Evolutionary conservation across 2,888 invertebrate species (phyloP).

Genomic region (Tenthredo scrophulariae): DNA sequence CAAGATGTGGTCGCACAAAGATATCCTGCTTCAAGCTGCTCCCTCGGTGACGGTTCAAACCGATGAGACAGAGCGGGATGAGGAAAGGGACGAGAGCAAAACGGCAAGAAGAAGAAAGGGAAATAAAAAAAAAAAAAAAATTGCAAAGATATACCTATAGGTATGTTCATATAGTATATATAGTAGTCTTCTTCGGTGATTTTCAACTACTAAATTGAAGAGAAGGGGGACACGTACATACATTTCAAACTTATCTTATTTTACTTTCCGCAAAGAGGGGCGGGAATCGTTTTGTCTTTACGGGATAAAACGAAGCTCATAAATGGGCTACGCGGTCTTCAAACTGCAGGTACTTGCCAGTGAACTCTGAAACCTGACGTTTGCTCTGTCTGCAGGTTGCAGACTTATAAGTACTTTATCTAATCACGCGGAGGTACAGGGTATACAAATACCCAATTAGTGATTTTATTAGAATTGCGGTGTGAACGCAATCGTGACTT

Average conservation of each 20-base stretch:
- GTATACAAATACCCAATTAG: background rate
- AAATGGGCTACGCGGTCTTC: conserved; percentile 76
- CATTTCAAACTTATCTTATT: conserved; percentile 39
- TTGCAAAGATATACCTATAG: background rate
- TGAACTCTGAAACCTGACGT: conserved; percentile 64
- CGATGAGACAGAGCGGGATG: conserved; percentile 6
- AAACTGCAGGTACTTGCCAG: conserved; percentile 74
- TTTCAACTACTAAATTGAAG: background rate
- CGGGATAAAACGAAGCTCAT: conserved; percentile 70
- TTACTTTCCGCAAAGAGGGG: conserved; percentile 51
- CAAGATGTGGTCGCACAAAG: background rate
- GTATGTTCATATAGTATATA: background rate
- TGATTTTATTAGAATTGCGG: conserved; percentile 19
- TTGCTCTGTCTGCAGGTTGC: background rate
- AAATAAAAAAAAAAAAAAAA: background rate
- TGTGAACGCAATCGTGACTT: conserved; percentile 8
- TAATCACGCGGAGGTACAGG: background rate
- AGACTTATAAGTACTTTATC: background rate
- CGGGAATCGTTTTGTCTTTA: conserved; percentile 63
- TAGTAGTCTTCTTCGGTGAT: background rate
- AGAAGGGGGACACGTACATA: conserved; percentile 12
- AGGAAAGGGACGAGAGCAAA: conserved; percentile 1
- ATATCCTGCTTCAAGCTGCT: background rate
- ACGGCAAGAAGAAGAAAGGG: background rate
- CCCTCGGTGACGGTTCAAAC: background rate